Evolutionary conservation across 2,888 invertebrate species (phyloP), one percentile per base, ranked within the genome.

Genomic region (Notodonta ziczac): DNA sequence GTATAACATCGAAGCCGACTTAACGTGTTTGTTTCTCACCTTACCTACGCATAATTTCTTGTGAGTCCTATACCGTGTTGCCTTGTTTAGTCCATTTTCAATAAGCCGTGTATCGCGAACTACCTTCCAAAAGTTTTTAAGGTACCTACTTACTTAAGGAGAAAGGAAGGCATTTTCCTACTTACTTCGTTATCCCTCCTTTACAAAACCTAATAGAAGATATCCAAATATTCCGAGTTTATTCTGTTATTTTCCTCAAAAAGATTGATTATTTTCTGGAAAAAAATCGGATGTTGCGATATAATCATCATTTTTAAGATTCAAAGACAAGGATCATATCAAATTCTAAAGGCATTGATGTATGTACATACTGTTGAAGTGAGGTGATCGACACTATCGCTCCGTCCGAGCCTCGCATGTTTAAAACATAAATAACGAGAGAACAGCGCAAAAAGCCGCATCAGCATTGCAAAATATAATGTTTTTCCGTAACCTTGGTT

Each of bases 401-500:
- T 78, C 83, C 77, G 80, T 76, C 73, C 69, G 84, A 83, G 83
- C 81, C 87, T 75, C 87, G 77, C 73, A 89, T 92, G 90, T 88
- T 77, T 91, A 77, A 90, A 84, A 89, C 88, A 91, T 90, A 58
- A 61, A 44, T 35, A 65, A 73, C 61, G 72, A 75, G 79, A 76
- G 78, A 83, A 81, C 85, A 81, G 77, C 84, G 89, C 90, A 90
- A 90, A 91, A 90, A 87, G 81, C 72, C 68, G 77, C 78, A 92
- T 92, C 86, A 86, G 79, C 84, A 88, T 84, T 90, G 86, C 84
- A 85, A 88, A 35, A 35, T 35, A 91, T 87, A 24, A 74, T 81
- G 72, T 84, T 83, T 80, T 83, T 83, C 82, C 77, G 83, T 90
- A 91, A 92, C 92, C 92, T 92, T 92, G 91, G 85, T 75, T 81